These are phyloP conservation scores for Coccyzus lansbergi DNA, from an alignment of 2,797 vertebrate genomes.

Conservation along the genomic window DNA sequence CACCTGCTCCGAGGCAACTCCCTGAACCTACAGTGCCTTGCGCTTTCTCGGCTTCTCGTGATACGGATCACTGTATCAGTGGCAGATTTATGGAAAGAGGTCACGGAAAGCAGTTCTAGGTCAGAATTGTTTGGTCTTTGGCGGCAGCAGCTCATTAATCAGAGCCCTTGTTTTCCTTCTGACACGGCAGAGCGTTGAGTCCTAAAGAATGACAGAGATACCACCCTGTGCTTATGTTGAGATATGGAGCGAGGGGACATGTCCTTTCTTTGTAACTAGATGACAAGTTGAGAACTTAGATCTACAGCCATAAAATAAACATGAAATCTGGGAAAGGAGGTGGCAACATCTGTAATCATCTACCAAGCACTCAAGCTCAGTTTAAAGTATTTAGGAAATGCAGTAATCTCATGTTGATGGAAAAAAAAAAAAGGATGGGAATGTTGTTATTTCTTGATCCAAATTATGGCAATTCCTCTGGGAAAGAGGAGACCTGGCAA, in stretches of 20 bases:
- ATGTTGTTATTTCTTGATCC: constrained; percentile 58
- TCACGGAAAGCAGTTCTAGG: constrained; percentile 32
- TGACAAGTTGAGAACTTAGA: neutral
- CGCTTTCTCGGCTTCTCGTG: neutral
- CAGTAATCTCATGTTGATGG: constrained; percentile 26
- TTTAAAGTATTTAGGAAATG: constrained; percentile 64
- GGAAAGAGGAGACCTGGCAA: constrained; percentile 62
- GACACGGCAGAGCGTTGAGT: neutral
- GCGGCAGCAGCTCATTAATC: constrained; percentile 48
- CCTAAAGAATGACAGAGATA: neutral
- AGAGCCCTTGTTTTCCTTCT: constrained; percentile 30
- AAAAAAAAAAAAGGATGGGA: constrained; percentile 57
- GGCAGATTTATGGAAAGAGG: constrained; percentile 31
- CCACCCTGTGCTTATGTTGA: neutral
- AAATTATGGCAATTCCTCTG: constrained; percentile 60
- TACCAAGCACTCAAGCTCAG: constrained; percentile 13
- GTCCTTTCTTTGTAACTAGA: neutral
- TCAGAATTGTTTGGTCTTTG: constrained; percentile 42
- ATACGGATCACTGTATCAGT: neutral
- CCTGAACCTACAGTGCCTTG: fast-evolving
- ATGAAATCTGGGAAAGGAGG: constrained; percentile 50
- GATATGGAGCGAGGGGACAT: neutral
- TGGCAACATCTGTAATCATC: constrained; percentile 58
- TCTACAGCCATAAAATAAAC: constrained; percentile 37
- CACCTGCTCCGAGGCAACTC: neutral